phyloP scores from a whole-genome alignment of 2,888 invertebrate species.

The Caradrina kadenii region DNA sequence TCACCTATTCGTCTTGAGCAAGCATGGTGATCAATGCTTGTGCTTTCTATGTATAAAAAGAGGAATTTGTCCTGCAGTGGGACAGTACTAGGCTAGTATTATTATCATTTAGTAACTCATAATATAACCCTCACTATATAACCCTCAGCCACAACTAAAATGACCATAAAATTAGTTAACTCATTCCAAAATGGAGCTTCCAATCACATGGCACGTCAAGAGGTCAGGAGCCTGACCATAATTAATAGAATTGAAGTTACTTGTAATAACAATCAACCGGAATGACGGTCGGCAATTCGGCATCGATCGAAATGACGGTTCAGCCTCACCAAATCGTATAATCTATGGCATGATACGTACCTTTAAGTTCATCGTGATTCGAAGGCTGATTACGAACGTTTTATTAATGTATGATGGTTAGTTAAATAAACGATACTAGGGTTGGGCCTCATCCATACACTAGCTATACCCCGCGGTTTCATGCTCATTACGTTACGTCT shows the following conservation, averaged over 20 bases:
- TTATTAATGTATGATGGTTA: constrained; percentile 25
- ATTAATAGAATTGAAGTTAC: constrained; percentile 27
- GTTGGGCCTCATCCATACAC: constrained; percentile 7
- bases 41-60: no score
- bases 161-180: not conserved
- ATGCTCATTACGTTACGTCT: no score
- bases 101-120: no score
- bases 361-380: constrained; percentile 15
- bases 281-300: constrained; percentile 19
- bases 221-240: constrained; percentile 8
- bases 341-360: not conserved
- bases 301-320: constrained; percentile 5
- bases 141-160: not conserved
- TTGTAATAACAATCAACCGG: constrained; percentile 17
- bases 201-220: constrained; percentile 10
- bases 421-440: constrained; percentile 23
- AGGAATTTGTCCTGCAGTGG: no score
- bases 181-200: not conserved
- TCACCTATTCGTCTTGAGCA: no score
- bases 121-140: no score
- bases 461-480: no score
- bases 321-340: constrained; percentile 5
- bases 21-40: no score
- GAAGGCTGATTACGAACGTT: not conserved
- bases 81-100: no score